These are phyloP conservation scores for Phoenicopterus ruber DNA, from an alignment of 2,113 vertebrate species.

Conservation along the genomic window DNA sequence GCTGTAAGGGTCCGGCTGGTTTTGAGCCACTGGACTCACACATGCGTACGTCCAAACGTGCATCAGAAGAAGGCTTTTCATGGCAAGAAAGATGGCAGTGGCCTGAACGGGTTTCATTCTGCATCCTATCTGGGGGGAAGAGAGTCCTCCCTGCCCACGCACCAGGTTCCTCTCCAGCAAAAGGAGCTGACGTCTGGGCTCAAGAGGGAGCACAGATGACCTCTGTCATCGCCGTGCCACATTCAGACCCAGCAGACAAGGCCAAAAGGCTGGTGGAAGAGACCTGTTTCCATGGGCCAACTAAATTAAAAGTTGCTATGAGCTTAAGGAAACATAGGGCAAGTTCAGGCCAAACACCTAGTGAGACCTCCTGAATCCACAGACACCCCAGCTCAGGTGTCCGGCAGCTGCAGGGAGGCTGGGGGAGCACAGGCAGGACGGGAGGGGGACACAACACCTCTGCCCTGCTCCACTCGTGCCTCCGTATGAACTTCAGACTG, in stretches of 20 bases:
- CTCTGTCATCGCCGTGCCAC: not conserved
- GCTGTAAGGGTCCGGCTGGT: too few species aligned
- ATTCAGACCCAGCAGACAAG: not conserved
- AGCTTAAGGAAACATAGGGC: not conserved
- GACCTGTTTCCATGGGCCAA: not conserved
- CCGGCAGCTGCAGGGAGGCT: not conserved
- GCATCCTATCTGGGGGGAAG: not conserved
- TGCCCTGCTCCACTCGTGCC: not conserved
- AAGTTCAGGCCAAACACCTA: not conserved
- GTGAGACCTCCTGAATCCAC: not conserved
- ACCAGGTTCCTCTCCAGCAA: not conserved
- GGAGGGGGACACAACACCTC: not conserved
- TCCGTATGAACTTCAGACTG: fast-evolving
- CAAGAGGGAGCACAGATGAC: not conserved
- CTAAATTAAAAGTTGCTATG: not conserved
- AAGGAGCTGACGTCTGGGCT: not conserved
- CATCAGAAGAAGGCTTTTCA: not conserved
- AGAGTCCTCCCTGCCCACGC: not conserved
- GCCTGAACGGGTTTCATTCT: not conserved
- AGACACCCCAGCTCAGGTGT: not conserved
- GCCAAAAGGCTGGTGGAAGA: not conserved
- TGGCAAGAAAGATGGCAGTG: not conserved
- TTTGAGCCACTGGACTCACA: not conserved
- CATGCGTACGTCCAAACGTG: fast-evolving
- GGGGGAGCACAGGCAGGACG: not conserved